Conservation (phyloP, 2,113 vertebrate species). For the Atlantisia rogersi region DNA sequence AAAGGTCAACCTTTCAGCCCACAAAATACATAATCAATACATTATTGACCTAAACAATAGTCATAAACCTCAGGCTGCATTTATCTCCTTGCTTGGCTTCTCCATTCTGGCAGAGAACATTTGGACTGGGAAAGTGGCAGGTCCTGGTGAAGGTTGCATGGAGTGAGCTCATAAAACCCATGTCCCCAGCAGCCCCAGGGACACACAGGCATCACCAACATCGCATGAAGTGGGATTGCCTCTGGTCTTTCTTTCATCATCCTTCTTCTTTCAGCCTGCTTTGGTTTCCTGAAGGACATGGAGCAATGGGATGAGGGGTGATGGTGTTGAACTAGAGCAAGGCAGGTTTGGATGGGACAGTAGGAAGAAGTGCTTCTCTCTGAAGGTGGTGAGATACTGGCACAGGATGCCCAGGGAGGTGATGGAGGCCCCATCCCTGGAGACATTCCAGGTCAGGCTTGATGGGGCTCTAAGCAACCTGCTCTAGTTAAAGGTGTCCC, state of each 20-base stretch:
- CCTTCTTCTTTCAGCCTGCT: neutral
- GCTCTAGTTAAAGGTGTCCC: no score
- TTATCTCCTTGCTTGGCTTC: neutral
- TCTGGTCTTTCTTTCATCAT: neutral
- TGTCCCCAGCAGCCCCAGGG: rapidly evolving
- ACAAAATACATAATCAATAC: neutral
- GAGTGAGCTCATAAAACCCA: neutral
- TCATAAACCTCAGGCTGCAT: neutral
- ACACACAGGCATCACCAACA: neutral
- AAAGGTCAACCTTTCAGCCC: constrained; percentile 7
- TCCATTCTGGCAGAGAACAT: neutral
- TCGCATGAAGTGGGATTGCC: neutral
- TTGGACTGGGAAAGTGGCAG: neutral
- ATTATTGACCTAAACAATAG: constrained; percentile 5
- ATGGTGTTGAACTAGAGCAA: no score
- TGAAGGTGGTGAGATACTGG: no score
- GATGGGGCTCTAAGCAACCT: no score
- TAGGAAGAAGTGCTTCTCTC: no score
- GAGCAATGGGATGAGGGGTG: no score
- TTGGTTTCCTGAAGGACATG: neutral
- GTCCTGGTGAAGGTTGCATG: neutral
- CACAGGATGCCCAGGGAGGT: no score
- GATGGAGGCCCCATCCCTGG: no score
- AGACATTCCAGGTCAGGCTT: no score
- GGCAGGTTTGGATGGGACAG: no score